Evolutionary conservation across 1,140 invertebrate genomes (phyloP), one percentile per base, ranked within the genome.

Genomic region (Drosophila nigrodunni): DNA sequence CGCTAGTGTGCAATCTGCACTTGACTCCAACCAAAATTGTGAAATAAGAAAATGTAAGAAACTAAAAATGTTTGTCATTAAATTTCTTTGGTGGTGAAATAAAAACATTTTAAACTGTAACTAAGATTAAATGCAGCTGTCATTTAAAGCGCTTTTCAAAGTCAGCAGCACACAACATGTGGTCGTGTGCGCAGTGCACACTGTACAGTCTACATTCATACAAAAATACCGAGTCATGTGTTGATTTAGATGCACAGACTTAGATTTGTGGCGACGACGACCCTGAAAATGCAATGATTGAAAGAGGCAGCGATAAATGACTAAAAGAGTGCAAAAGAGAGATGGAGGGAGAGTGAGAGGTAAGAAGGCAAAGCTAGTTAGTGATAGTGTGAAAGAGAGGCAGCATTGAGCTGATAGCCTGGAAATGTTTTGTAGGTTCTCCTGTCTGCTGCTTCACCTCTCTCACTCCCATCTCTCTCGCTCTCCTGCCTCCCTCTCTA

Each of bases 221-320:
- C 7, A 39, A 7, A 39, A 7, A 4, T 11, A 52, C 49, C 15
- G 10, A 37, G 2, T 35, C 25, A n/a, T 57, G 37, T 70, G 75
- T 86, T 86, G 73, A 86, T 86, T 82, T 82, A 85, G 82, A 86
- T 85, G 70, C 82, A 81, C 82, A 66, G 13, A 69, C 57, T 57
- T 55, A 57, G 70, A 68, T 72, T 72, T 76, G 35, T 61, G 52
- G 64, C 47, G 7, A 44, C 57, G 67, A 58, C 66, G 83, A 87
- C 82, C 82, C 76, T 87, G 82, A 88, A 62, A 81, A 72, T 61
- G 71, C 71, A 41, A 52, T 52, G 54, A 59, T 39, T 52, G 58
- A 62, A 55, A 62, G 60, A 66, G 67, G 30, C 30, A 35, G 47
- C 55, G 47, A 50, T 59, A 68, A 50, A 70, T 61, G 58, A 50